Evolutionary conservation across 2,888 invertebrate genomes (phyloP).

Genomic region (Ichneumoninae sp.): DNA sequence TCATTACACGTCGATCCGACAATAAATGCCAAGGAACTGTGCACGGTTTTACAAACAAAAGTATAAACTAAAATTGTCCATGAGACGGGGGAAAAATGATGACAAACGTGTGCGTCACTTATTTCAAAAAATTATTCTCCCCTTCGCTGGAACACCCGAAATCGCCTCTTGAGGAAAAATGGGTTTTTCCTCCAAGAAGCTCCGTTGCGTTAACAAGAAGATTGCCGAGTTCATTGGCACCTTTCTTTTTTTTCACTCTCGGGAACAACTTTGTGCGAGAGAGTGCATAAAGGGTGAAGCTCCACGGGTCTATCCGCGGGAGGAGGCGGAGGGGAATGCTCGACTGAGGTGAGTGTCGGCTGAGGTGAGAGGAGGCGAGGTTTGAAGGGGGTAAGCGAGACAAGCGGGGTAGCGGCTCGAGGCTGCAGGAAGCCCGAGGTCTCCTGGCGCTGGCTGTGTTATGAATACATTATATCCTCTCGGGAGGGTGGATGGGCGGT

Average conservation of each 20-base stretch:
- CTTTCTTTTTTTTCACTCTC: slow-evolving; percentile 42
- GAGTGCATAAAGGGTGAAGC: slow-evolving; percentile 2
- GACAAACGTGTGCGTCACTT: too few species aligned
- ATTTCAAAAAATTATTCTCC: background rate
- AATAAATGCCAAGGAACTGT: background rate
- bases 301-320: background rate
- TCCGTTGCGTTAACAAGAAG: slow-evolving; percentile 6
- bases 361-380: slow-evolving; percentile 45
- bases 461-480: slow-evolving; percentile 82
- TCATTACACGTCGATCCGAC: background rate
- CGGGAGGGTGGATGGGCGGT: background rate
- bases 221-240: slow-evolving; percentile 3
- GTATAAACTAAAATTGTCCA: too few species aligned
- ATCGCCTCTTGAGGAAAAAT: background rate
- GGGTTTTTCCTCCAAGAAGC: slow-evolving; percentile 4
- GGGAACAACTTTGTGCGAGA: slow-evolving; percentile 16
- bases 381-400: slow-evolving; percentile 23
- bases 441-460: slow-evolving; percentile 75
- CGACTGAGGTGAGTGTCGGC: background rate
- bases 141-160: background rate
- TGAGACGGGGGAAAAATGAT: too few species aligned
- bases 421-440: slow-evolving; percentile 60
- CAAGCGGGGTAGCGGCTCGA: slow-evolving; percentile 12
- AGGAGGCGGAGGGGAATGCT: background rate
- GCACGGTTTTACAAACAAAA: background rate